Base-by-base conservation (phyloP, 37 sponge, comb jelly and placozoan species). In the Tethya wilhelma region DNA sequence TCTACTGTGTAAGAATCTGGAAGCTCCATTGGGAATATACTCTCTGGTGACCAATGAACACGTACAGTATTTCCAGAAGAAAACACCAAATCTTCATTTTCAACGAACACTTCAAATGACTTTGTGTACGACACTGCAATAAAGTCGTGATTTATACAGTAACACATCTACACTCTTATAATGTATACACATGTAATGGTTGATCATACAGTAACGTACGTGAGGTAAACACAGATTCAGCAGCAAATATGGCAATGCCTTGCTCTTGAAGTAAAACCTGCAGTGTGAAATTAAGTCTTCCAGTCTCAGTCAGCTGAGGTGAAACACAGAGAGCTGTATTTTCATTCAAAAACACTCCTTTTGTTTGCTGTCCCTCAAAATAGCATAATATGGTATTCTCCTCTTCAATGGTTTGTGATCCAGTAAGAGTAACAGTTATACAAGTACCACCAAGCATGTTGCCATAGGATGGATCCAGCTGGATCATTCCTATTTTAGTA, bases 21-120 rank as follows among this genome's bases (percentile, higher is more conserved):
- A 22, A 11, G 26, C 33, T 44, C 39, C 42, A 80, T 6, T 1
- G 80, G 80, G 29, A 69, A 38, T 7, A 80, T 80, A 6, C 39
- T 40, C 4, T 46, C 39, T 26, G 80, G 80, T 38, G 69, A 55
- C 80, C 80, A 80, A 6, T 33, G 26, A 9, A 80, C 59, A 25
- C 12, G 26, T 28, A 68, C 59, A 38, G 41, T 53, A 3, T 36
- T 23, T 69, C 59, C 70, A 8, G 19, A 12, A 37, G 69, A 33
- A 34, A 80, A 56, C 28, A 80, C 11, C 31, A 69, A 6, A 36
- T 68, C 70, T 5, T 67, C 80, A 68, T 56, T 69, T 2, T 32
- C 70, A 67, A 69, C 22, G 28, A 38, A 45, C 26, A 55, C 70
- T 29, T 68, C 70, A 68, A 28, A 57, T 22, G 70, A 38, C 57